Conservation (phyloP, 1,140 invertebrate genomes). For the Leptoteleia sp. region DNA sequence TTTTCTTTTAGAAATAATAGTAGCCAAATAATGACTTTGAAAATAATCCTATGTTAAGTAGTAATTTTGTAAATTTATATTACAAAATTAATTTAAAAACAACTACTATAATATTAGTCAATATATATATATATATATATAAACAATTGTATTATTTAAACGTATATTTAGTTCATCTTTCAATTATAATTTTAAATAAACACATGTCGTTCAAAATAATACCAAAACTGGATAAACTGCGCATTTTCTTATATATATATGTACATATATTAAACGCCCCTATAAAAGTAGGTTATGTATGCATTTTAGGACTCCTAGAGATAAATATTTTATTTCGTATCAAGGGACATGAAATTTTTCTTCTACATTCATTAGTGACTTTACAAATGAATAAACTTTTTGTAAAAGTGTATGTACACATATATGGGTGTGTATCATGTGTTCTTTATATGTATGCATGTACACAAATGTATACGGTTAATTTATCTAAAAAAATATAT, state of each 20-base stretch:
- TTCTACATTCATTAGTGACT: conserved; percentile 10
- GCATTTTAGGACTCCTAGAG: not conserved
- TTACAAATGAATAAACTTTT: not conserved
- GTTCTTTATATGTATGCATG: conserved; percentile 3
- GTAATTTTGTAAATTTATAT: too few relatives aligned
- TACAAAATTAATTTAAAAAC: too few relatives aligned
- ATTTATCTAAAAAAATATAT: not conserved
- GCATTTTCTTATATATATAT: too few relatives aligned
- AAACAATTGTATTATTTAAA: too few relatives aligned
- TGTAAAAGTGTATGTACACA: conserved; percentile 12
- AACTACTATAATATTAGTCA: too few relatives aligned
- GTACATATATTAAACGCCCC: not conserved
- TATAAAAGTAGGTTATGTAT: conserved; percentile 14
- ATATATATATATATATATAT: too few relatives aligned
- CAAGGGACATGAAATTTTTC: conserved; percentile 10
- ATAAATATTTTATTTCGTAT: conserved; percentile 10
- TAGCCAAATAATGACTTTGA: too few relatives aligned
- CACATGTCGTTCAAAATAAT: too few relatives aligned
- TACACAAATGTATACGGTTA: conserved; percentile 21
- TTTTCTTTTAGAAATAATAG: not conserved
- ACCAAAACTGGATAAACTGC: conserved; percentile 5
- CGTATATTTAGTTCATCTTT: too few relatives aligned
- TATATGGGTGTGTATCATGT: conserved; percentile 20
- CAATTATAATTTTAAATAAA: too few relatives aligned
- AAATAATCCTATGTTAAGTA: too few relatives aligned